phyloP scores from a whole-genome alignment of 2,113 vertebrate species.

The Tachuris rubrigastra region DNA sequence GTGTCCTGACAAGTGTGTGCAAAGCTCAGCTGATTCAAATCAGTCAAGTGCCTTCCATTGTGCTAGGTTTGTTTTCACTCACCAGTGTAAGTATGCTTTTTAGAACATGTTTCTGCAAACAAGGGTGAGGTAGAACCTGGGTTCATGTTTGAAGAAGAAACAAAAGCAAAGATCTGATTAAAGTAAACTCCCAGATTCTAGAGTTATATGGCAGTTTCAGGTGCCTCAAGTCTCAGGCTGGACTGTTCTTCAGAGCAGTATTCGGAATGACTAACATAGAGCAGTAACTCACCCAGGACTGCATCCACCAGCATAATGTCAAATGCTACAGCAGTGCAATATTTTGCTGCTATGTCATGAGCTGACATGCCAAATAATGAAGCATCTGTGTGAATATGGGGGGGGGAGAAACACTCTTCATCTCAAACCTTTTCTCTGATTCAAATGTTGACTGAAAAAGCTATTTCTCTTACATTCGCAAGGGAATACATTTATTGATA shows the following conservation, averaged over 20 bases:
- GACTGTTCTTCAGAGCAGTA: neutral
- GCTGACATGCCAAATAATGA: neutral
- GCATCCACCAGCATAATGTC: neutral
- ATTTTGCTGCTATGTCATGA: neutral
- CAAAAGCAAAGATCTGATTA: neutral
- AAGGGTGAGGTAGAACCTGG: neutral
- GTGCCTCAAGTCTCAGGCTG: neutral
- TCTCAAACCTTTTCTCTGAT: neutral
- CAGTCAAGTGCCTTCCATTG: neutral
- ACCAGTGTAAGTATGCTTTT: neutral
- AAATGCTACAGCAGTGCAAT: neutral
- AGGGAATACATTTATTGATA: neutral
- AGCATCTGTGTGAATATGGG: neutral
- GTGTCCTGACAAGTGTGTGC: neutral
- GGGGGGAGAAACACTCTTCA: neutral
- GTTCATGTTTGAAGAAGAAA: neutral
- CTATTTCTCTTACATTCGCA: neutral
- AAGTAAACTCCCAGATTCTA: neutral
- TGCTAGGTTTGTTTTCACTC: neutral
- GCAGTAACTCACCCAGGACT: neutral
- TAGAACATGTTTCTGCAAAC: neutral
- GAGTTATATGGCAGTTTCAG: neutral
- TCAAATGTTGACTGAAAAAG: neutral
- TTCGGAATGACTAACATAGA: neutral
- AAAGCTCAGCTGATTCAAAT: neutral